Evolutionary conservation across 2,888 invertebrate genomes (phyloP).

Genomic region (Megastigmus dorsalis): DNA sequence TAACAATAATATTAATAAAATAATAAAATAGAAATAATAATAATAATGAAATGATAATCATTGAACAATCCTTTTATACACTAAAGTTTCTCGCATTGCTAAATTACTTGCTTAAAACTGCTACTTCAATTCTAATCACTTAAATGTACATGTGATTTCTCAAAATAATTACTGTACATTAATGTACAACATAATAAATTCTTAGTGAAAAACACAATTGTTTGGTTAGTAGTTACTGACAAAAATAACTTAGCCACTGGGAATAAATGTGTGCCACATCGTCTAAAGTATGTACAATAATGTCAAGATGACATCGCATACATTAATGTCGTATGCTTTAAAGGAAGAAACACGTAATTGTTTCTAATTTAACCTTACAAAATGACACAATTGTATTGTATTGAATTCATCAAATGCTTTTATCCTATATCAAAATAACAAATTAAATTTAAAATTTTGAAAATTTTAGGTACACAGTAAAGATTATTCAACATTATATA

Average conservation of each 20-base stretch:
- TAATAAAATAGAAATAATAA: slow-evolving; percentile 51
- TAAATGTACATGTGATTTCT: slow-evolving; percentile 50
- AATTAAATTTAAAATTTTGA: slow-evolving; percentile 34
- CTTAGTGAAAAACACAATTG: slow-evolving; percentile 32
- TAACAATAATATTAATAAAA: slow-evolving; percentile 53
- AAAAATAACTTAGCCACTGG: slow-evolving; percentile 50
- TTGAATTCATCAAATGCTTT: slow-evolving; percentile 34
- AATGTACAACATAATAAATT: slow-evolving; percentile 50
- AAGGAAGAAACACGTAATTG: slow-evolving; percentile 8
- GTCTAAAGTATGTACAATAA: slow-evolving; percentile 48
- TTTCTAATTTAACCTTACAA: slow-evolving; percentile 32
- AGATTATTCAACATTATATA: slow-evolving; percentile 9
- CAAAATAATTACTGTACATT: slow-evolving; percentile 51
- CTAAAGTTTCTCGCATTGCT: slow-evolving; percentile 28
- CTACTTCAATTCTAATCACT: slow-evolving; percentile 37
- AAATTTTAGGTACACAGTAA: slow-evolving; percentile 9
- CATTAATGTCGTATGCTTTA: slow-evolving; percentile 8
- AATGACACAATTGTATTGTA: slow-evolving; percentile 38
- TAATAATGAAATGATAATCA: slow-evolving; percentile 48
- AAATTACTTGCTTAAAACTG: slow-evolving; percentile 29
- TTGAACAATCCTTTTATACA: slow-evolving; percentile 52
- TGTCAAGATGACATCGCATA: slow-evolving; percentile 47
- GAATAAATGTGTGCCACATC: slow-evolving; percentile 47
- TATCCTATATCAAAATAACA: slow-evolving; percentile 15
- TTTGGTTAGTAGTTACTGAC: slow-evolving; percentile 30